Base-by-base conservation (phyloP, 2,797 vertebrate genomes). In the Falco biarmicus region DNA sequence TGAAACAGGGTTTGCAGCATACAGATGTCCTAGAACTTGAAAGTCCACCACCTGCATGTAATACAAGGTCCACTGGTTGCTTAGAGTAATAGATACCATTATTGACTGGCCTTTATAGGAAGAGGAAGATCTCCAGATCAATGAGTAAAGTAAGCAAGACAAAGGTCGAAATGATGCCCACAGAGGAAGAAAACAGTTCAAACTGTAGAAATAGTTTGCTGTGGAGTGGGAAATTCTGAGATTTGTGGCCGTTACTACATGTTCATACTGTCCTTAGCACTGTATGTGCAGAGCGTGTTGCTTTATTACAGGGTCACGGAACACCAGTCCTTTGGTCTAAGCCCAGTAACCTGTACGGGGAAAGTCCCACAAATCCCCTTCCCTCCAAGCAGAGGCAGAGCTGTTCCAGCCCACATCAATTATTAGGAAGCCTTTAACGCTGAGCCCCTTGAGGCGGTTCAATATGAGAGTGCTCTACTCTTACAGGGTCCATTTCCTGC, bases 401-500 rank as follows among this genome's bases (percentile, higher is more conserved):
- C 7, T 79, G 53, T 76, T 96, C 81, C 83, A 83, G 69, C 21
- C 26, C 28, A 56, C 29, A 24, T 80, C 53, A 71, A 51, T 65
- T 94, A 18, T 51, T 73, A 93, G 91, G 90, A 84, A 92, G 19
- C 43, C 47, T 87, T 86, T 50, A 91, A 85, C 89, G 59, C 3
- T 22, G 24, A 82, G 48, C 17, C 89, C 84, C 94, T 88, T 1
- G 29, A 96, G 93, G 93, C 92, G 84, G 86, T 92, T 92, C 76
- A 95, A 90, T 95, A 95, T 84, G 65, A 94, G 53, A 89, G 28
- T 15, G 34, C 54, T 94, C 63, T 59, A 31, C 54, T 81, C 65
- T 81, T 90, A 86, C 56, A 83, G 43, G 22, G 59, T 77, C 92
- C 70, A 95, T 97, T 97, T 97, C 87, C 87, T 96, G 96, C 95